Evolutionary conservation across 2,888 invertebrate species (phyloP).

Genomic region (Polydrusus tereticollis): DNA sequence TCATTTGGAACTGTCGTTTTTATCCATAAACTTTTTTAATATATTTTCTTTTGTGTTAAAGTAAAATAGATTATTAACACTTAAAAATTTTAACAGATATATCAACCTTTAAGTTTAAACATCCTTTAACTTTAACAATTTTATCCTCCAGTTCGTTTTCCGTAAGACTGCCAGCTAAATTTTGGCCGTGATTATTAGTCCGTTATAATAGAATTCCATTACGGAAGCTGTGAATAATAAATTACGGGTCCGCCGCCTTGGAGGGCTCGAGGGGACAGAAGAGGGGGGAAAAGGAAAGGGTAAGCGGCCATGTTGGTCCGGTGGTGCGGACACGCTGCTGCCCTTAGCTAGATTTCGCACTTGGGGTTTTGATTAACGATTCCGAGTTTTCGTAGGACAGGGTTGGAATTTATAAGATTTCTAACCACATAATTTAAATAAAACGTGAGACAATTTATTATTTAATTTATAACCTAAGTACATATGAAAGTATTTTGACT

Average conservation of each 20-base stretch:
- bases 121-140: background rate
- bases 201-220: conserved; percentile 63
- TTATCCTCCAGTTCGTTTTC: background rate
- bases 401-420: too few relatives aligned
- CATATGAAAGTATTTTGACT: too few relatives aligned
- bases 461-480: too few relatives aligned
- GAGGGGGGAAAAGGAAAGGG: conserved; percentile 63
- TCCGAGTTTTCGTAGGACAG: conserved; percentile 19
- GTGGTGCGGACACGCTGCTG: conserved; percentile 66
- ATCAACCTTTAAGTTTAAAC: background rate
- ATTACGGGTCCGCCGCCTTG: conserved; percentile 59
- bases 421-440: too few relatives aligned
- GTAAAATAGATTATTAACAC: too few relatives aligned
- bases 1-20: too few relatives aligned
- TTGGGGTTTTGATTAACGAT: conserved; percentile 48
- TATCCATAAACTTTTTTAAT: too few relatives aligned
- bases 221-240: conserved; percentile 66
- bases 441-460: too few relatives aligned
- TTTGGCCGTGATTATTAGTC: conserved; percentile 58
- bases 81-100: background rate
- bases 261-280: conserved; percentile 26
- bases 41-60: too few relatives aligned
- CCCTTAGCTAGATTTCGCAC: conserved; percentile 48
- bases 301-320: conserved; percentile 72
- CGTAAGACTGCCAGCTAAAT: conserved; percentile 36